Base-by-base conservation (phyloP, 2,113 vertebrate species). In the Phaethornis superciliosus region DNA sequence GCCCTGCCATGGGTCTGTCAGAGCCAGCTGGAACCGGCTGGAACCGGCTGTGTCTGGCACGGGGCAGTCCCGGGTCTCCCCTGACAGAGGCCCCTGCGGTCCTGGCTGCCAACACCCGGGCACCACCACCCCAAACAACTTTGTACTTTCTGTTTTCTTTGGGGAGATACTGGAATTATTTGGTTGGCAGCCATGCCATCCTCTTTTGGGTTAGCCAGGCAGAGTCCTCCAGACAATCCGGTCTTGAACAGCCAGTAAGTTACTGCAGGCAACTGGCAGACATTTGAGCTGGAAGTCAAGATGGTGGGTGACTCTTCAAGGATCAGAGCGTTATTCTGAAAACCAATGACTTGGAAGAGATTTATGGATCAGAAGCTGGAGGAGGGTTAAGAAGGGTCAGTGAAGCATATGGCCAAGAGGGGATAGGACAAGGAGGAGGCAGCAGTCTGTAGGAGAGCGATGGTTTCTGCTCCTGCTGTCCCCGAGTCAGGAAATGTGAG, bases 1-100 rank as follows among this genome's bases (percentile, higher is more conserved):
- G 44, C 10, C 0, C 54, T 51, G 63, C 0, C 0, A 49, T 72
- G 79, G 51, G 17, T 72, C 51, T 0, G 0, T 10, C 2, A 0
- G 46, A 65, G 67, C 44, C 0, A 1, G 16, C 67, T 49, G 77
- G 63, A 62, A 20, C 63, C 2, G 0, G 16, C 62, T 49, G 77
- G 63, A 62, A 20, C 63, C 2, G 1, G 32, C 33, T 67, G 4
- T 14, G 24, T 46, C 30, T 40, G 76, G 33, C 85, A 55, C 3
- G 1, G 33, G 37, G 42, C 54, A 86, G 28, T 30, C 62, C 30
- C 49, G 12, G 8, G 16, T 46, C 59, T 55, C 7, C 27, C 54
- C 54, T 19, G 12, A 6, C 49, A 49, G 54, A 24, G 55, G 27
- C 20, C 28, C 23, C 52, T 56, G 26, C 32, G 30, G 44, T 58